Evolutionary conservation across 2,113 vertebrate genomes (phyloP).

Genomic region (Cisticola juncidis): DNA sequence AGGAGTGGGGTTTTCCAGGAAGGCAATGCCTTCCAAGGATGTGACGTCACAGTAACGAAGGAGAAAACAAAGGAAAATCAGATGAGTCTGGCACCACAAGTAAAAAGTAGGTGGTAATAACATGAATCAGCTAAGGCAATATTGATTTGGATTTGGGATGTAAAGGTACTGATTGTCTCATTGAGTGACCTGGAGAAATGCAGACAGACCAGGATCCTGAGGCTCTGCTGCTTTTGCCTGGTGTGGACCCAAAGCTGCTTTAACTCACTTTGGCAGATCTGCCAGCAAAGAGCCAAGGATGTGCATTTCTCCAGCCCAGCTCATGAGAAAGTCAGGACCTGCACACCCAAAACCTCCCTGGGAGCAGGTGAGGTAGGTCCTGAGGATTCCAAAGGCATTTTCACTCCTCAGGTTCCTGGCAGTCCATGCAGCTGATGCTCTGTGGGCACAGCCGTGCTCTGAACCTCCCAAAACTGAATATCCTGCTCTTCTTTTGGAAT

Average conservation of each 20-base stretch:
- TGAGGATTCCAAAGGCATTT: background rate
- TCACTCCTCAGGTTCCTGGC: background rate
- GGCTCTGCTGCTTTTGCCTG: background rate
- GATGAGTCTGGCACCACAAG: accelerated
- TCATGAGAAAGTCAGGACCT: background rate
- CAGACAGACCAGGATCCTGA: accelerated
- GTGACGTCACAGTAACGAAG: accelerated
- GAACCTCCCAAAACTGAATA: background rate
- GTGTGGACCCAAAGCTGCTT: background rate
- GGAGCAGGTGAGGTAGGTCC: accelerated
- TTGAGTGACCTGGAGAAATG: background rate
- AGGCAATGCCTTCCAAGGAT: accelerated
- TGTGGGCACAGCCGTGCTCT: background rate
- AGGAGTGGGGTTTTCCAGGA: background rate
- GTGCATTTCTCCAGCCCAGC: background rate
- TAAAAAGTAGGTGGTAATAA: background rate
- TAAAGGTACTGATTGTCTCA: background rate
- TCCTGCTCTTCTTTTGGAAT: background rate
- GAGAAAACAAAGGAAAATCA: background rate
- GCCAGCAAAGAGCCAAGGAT: background rate
- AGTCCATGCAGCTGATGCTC: background rate
- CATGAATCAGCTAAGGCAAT: background rate
- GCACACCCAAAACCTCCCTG: background rate
- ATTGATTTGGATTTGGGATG: background rate
- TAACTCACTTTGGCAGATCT: background rate